Percentiles rank a stretch among this genome's conserved stretches.
Conservation (phyloP, 2,888 invertebrate species). For the Pristionchus exspectatus region DNA sequence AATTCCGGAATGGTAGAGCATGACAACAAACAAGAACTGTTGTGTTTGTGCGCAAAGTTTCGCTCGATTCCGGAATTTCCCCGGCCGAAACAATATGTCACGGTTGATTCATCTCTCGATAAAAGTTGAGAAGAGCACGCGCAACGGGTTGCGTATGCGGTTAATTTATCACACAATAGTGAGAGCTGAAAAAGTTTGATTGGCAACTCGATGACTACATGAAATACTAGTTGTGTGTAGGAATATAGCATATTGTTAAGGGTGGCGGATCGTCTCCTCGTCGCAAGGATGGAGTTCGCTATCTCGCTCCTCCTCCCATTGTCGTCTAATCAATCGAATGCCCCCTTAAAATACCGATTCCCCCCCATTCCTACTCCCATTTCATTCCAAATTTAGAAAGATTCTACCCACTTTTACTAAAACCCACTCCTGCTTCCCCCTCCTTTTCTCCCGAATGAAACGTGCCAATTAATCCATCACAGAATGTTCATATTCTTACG, state of each 20-base stretch:
- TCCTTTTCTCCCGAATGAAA: neutral
- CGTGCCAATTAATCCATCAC: neutral
- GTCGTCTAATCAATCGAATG: neutral
- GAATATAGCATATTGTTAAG: too few species aligned
- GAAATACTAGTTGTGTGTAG: too few species aligned
- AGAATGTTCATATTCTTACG: neutral
- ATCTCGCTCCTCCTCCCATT: neutral
- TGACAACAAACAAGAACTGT: too few species aligned
- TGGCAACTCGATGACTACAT: too few species aligned
- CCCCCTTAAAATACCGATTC: neutral
- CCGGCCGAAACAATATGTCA: neutral
- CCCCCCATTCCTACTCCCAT: neutral
- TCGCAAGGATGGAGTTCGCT: neutral
- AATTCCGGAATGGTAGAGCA: too few species aligned
- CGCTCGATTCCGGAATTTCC: neutral
- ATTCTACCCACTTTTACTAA: too few species aligned
- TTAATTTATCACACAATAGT: too few species aligned
- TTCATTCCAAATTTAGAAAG: too few species aligned
- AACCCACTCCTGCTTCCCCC: neutral
- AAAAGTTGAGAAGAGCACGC: neutral
- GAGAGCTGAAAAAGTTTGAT: too few species aligned
- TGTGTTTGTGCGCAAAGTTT: too few species aligned
- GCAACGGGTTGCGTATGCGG: too few species aligned
- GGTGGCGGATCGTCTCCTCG: neutral
- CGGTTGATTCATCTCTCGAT: slow-evolving; percentile 6